Conservation (phyloP, 1,140 invertebrate species). For the Elysia chlorotica region DNA sequence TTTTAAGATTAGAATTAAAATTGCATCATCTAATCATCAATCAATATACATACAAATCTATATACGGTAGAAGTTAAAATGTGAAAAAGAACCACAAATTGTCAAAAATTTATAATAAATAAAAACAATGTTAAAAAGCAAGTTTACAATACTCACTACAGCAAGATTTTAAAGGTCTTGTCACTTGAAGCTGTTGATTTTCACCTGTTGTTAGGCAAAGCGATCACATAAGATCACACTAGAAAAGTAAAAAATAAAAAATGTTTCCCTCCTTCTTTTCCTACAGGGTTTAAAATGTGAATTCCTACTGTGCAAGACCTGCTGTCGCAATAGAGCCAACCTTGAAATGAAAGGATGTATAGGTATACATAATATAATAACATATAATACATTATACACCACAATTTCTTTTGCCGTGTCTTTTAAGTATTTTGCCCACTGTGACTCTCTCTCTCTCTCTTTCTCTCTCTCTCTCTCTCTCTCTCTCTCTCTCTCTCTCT, state of each 20-base stretch:
- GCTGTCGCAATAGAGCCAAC: no score
- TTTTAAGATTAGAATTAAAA: not conserved
- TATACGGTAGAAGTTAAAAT: no score
- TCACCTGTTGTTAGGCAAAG: not conserved
- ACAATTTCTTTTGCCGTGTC: no score
- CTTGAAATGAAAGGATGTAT: no score
- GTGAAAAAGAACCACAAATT: not conserved
- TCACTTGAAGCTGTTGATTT: not conserved
- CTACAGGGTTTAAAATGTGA: not conserved
- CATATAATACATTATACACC: no score
- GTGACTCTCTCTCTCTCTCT: no score
- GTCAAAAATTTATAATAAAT: not conserved
- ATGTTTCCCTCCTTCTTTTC: not conserved
- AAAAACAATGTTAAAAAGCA: not conserved
- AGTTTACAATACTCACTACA: not conserved
- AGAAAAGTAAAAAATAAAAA: not conserved
- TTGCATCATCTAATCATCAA: no score
- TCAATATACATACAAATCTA: no score
- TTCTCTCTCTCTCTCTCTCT: no score
- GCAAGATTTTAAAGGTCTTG: not conserved
- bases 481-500: no score
- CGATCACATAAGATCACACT: not conserved
- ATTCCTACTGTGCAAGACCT: not conserved
- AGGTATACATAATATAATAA: no score
- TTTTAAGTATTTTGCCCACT: no score